Evolutionary conservation across 2,888 invertebrate species (phyloP), one percentile per base, ranked within the genome.

Genomic region (Lydus trimaculatus): DNA sequence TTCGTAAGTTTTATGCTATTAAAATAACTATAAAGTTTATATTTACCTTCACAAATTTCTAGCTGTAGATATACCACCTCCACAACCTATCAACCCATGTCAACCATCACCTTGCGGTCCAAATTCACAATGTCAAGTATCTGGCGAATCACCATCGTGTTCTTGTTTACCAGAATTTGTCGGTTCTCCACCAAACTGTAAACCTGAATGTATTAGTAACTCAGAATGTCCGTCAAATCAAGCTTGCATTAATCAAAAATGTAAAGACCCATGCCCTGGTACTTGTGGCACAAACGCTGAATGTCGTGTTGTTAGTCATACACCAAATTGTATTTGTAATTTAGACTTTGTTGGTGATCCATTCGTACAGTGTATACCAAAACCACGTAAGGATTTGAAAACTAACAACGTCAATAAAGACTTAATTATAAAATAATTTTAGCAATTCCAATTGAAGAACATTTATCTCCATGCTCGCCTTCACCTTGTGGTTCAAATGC

Each of bases 241-340:
- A 80, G 92, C 93, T 52, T 94, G 94, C 80, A 87, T 92, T 13
- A 91, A 90, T 79, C 89, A 91, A 78, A 92, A 91, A 86, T 94
- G 94, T 81, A 89, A 87, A 84, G 91, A 91, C 81, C 93, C 93
- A 6, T 94, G 94, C 78, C 87, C 89, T 48, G 88, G 90, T 67
- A 88, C 90, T 15, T 95, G 95, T 80, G 94, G 94, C 52, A 81
- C 84, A 58, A 91, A 90, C 82, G 92, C 94, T 13, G 89, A 91
- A 75, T 94, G 94, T 79, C 88, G 90, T 60, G 92, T 93, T 5
- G 89, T 92, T 5, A 93, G 92, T 79, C 94, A 94, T 77, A 90
- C 91, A 13, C 91, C 92, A 15, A 90, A 91, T 86, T 95, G 95
- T 80, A 87, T 90, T 52, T 95, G 94, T 81, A 85, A 88, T 64